phyloP scores from a whole-genome alignment of 2,113 vertebrate genomes.

The Tichodroma muraria region DNA sequence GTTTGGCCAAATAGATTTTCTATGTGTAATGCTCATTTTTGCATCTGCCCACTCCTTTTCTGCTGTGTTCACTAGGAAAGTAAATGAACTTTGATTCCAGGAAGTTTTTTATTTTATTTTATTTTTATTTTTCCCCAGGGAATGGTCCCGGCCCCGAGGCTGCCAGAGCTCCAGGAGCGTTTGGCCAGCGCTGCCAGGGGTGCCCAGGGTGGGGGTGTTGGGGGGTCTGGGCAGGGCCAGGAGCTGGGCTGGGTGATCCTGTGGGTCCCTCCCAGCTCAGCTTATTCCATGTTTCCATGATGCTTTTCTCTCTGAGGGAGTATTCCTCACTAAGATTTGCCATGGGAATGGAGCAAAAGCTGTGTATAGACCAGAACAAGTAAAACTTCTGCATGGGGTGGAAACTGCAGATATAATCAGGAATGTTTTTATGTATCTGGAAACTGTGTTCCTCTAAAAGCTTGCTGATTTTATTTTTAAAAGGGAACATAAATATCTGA shows the following conservation, averaged over 20 bases:
- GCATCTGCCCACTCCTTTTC: neutral
- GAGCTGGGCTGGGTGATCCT: accelerated
- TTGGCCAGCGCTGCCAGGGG: neutral
- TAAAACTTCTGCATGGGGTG: neutral
- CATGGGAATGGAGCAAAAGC: neutral
- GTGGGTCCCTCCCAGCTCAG: neutral
- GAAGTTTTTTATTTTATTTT: no score
- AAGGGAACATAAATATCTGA: slow-evolving; percentile 35
- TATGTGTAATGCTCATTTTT: neutral
- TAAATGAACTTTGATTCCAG: neutral
- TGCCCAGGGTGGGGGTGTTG: neutral
- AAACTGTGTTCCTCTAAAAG: slow-evolving; percentile 24
- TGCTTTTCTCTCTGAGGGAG: neutral
- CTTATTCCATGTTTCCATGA: neutral
- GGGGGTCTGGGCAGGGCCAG: neutral
- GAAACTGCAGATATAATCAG: neutral
- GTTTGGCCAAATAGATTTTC: neutral
- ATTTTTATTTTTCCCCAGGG: neutral
- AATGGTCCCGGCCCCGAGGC: accelerated
- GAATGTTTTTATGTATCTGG: neutral
- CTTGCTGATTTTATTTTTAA: slow-evolving; percentile 24
- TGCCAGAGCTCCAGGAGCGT: neutral
- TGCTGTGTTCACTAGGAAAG: neutral
- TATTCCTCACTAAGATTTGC: neutral
- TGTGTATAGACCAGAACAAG: neutral